A percentile compares a stretch with the other conserved stretches of the same genome.
Conservation (phyloP, 1,140 invertebrate species). For the Archivesica marissinica region DNA sequence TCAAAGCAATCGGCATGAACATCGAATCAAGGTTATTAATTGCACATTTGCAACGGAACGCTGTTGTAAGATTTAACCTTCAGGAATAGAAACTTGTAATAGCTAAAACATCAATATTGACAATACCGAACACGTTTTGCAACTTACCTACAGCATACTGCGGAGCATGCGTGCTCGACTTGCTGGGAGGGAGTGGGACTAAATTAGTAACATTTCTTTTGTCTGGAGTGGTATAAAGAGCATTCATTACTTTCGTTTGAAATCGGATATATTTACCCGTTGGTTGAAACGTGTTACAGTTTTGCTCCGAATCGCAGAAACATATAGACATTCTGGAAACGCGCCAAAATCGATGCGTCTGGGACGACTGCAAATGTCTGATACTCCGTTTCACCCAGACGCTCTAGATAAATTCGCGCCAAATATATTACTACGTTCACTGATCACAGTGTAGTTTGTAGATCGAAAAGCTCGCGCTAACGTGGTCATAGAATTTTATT, state of each 20-base stretch:
- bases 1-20: no score
- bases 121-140: no score
- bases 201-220: no score
- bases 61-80: no score
- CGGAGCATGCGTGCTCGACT: no score
- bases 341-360: slow-evolving; percentile 40
- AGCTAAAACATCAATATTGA: no score
- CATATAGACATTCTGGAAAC: slow-evolving; percentile 2
- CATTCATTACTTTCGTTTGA: slow-evolving; percentile 10
- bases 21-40: no score
- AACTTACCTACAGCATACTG: no score
- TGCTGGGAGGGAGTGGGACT: no score
- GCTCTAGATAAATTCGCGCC: slow-evolving; percentile 37
- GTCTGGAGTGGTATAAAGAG: no score
- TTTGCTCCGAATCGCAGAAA: not conserved
- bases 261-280: not conserved
- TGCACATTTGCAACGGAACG: no score
- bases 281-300: not conserved
- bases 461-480: not conserved
- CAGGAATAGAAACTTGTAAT: no score
- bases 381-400: slow-evolving; percentile 26
- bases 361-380: slow-evolving; percentile 32
- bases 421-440: slow-evolving; percentile 7
- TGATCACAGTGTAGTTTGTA: not conserved
- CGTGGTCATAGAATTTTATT: not conserved